Base-by-base conservation (phyloP, 53 echinoderm and acorn worm genomes). In the Echinarachnius parma region DNA sequence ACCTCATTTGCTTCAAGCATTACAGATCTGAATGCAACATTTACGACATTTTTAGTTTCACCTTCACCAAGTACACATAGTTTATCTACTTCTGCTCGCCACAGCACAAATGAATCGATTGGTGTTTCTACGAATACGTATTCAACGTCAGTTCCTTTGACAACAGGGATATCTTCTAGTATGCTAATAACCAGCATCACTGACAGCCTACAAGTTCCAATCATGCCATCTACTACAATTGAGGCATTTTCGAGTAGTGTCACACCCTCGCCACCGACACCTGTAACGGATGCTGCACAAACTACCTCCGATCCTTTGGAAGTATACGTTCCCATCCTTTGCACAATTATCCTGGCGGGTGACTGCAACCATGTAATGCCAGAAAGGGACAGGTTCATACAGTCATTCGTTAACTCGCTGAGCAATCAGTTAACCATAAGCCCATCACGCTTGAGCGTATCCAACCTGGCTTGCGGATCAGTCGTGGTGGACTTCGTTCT, bases 381-480 rank as follows among this genome's bases (percentile, higher is more conserved):
- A 0, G 33, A 92, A 7, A 53, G 85, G 75, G 36, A 29, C 1
- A 57, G 34, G 10, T 92, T 92, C 62, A 46, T 18, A 18, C 37
- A 29, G 37, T 54, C 29, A 9, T 82, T 88, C 55, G 53, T 46
- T 23, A 27, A 66, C 14, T 28, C 62, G 18, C 25, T 92, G 22
- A 48, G 76, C 0, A 47, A 35, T 48, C 33, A 42, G 21, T 47
- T 75, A 3, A 19, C 22, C 9, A 24, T 79, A 37, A 65, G 67
- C 11, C n/a, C 35, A 2, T 28, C 42, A 4, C 21, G 78, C 27
- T 34, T 90, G 15, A 75, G 25, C 4, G 58, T 86, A 28, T 35
- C 75, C 28, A 33, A 75, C 2, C 44, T 90, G 4, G 36, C 27
- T 2, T 90, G 90, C 46, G 90, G 86, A 22, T 86, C 90, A 14